Evolutionary conservation across 2,888 invertebrate species (phyloP), one percentile per base, ranked within the genome.

Genomic region (Drosophila kambysellisi): DNA sequence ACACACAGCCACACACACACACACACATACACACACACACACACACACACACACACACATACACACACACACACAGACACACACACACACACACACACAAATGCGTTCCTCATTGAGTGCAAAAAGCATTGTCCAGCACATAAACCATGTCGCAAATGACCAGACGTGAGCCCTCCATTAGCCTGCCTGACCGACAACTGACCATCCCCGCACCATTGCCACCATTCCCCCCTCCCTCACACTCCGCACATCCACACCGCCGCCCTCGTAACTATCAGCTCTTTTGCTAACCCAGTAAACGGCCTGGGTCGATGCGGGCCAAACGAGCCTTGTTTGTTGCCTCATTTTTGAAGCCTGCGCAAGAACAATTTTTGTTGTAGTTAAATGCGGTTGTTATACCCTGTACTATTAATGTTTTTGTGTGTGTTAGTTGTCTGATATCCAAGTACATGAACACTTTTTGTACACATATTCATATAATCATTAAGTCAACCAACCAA

Each of bases 131-230:
- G 88, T 80, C 83, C 89, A 68, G 76, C 89, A 75, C 85, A 89
- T 88, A 89, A 87, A 87, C 83, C 88, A 87, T 85, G 88, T 85
- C 85, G 88, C 88, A 87, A 87, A 87, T 87, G 89, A 88, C 89
- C 89, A 89, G 85, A 83, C 86, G 86, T 88, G 77, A 79, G 77
- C 74, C 87, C 83, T 83, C 88, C 84, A 85, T 85, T 85, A 85
- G 84, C 73, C 73, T 51, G 66, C 66, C 78, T 72, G 78, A 60
- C 54, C 69, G 46, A 60, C 51, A 51, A 20, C 43, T 39, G 4
- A 8, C 46, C 46, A 25, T 46, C 8, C 25, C 46, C 25, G 25
- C 46, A 46, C 46, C 7, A 15, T 46, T 46, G 46, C 20, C 46
- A n/a, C n/a, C 50, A 2, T 9, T 4, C 12, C 12, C 39, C 7